These are phyloP conservation scores for Dromiciops gliroides DNA, from an alignment of 2,113 vertebrate genomes.

Conservation along the genomic window DNA sequence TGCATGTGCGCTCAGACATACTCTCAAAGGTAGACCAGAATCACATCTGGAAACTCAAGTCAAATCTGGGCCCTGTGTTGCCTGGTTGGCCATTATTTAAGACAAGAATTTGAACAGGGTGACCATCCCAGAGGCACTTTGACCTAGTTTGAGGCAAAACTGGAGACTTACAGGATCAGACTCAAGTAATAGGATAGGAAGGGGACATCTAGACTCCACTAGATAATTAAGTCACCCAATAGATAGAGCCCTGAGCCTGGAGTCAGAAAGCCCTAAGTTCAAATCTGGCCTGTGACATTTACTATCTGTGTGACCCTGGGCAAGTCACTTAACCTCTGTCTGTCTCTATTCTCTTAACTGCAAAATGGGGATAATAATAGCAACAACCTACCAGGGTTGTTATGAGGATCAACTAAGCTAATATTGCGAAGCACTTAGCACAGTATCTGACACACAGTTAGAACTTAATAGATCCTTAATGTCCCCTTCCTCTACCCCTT, in stretches of 20 bases:
- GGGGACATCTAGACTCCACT: not conserved
- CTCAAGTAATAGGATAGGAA: not conserved
- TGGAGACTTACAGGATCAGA: not conserved
- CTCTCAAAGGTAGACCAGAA: not conserved
- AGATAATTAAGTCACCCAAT: not conserved
- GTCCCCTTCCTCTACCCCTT: not conserved
- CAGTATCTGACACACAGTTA: not conserved
- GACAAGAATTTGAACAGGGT: not conserved
- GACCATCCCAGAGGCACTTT: not conserved
- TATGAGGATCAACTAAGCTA: not conserved
- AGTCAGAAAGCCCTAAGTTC: conserved; percentile 3
- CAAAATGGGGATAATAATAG: conserved; percentile 26
- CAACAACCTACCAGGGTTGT: not conserved
- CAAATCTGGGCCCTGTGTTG: not conserved
- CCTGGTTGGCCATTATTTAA: not conserved
- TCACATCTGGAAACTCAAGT: not conserved
- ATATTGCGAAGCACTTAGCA: not conserved
- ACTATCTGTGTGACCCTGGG: not conserved
- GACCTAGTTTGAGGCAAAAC: not conserved
- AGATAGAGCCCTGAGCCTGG: not conserved
- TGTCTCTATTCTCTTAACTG: conserved; percentile 16
- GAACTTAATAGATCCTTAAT: not conserved
- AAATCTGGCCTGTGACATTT: not conserved
- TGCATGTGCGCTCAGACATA: rapidly evolving
- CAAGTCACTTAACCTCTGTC: not conserved